Evolutionary conservation across 1,140 invertebrate species (phyloP), one percentile per base, ranked within the genome.

Genomic region (Diachasmimorpha longicaudata): DNA sequence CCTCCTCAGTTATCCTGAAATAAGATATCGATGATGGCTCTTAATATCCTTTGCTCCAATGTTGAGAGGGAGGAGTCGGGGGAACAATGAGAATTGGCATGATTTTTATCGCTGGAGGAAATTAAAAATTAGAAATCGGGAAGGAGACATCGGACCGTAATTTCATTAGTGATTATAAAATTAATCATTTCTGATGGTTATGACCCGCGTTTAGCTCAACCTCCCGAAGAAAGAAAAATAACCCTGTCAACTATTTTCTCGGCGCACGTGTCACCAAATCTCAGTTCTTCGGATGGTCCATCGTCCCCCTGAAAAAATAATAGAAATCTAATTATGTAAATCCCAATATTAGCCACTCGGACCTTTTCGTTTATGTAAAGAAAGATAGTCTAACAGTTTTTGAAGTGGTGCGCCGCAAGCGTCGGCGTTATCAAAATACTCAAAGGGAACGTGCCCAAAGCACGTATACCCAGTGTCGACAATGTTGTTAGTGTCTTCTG

Each of bases 271-370:
- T 79, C 79, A 46, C 77, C 46, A 72, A 82, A 81, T 80, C 78
- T 76, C 44, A 68, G 36, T 68, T 68, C 25, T 68, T 68, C 36
- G 63, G 25, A 71, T 55, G 44, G 42, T n/a, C 37, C 66, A 44
- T 39, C 58, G 78, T 80, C 63, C 84, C 84, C 67, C 84, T 84
- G 82, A 84, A 85, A 85, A 86, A 86, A 86, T 85, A 86, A 79
- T 77, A 77, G 75, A 74, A 74, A 58, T 81, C 83, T 86, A 86
- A 86, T 86, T 86, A 86, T 86, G 85, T 85, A 86, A 85, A 86
- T 86, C 82, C 83, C 78, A 77, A 77, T 77, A 83, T 83, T 82
- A 80, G 78, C 71, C 76, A 78, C 76, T 78, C 79, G 77, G 63
- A 63, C 58, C 25, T 68, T 37, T 19, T 37, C n/a, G n/a, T 68